Conservation (phyloP, 1,140 invertebrate species). For the Pogonomyrmex californicus region DNA sequence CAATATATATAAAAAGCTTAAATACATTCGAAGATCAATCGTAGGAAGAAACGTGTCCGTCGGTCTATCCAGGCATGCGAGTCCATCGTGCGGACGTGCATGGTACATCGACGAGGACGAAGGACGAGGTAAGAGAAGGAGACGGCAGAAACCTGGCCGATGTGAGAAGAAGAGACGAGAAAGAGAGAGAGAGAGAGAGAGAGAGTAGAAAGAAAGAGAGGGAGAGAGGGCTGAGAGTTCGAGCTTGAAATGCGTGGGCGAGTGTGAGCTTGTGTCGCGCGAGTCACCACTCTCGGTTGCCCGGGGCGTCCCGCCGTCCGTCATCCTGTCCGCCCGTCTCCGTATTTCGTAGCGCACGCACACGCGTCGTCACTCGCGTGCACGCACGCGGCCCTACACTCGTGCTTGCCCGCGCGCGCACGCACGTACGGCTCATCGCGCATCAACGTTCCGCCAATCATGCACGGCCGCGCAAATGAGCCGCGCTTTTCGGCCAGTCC, state of each 20-base stretch:
- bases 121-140: neutral
- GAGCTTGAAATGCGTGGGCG: constrained; percentile 80
- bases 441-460: constrained; percentile 68
- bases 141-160: neutral
- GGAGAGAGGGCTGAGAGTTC: constrained; percentile 42
- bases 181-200: neutral
- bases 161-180: constrained; percentile 16
- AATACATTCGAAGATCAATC: constrained; percentile 15
- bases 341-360: constrained; percentile 79
- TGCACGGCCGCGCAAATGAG: constrained; percentile 34
- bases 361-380: constrained; percentile 26
- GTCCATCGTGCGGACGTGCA: constrained; percentile 3
- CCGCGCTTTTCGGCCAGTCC: constrained; percentile 65
- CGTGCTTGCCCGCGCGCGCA: neutral
- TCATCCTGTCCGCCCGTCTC: constrained; percentile 85
- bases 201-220: constrained; percentile 53
- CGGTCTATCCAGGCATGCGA: constrained; percentile 21
- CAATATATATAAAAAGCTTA: neutral
- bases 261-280: constrained; percentile 81
- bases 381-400: constrained; percentile 29
- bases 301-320: constrained; percentile 83
- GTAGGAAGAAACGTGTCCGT: neutral
- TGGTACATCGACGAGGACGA: constrained; percentile 24
- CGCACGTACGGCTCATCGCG: constrained; percentile 18
- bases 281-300: constrained; percentile 84